Conservation (phyloP, 2,888 invertebrate genomes). For the Phania funesta region DNA sequence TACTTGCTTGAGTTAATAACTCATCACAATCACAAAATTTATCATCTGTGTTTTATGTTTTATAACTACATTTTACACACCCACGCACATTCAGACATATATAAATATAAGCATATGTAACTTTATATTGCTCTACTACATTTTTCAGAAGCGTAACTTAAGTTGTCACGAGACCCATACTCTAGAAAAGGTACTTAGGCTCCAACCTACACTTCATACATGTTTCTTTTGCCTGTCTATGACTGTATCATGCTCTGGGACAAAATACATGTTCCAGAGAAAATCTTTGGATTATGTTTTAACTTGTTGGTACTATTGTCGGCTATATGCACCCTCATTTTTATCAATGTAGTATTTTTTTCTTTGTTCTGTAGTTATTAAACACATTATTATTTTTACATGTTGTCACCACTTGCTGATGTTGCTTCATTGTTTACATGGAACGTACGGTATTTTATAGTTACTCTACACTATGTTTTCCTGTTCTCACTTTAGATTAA, state of each 20-base stretch:
- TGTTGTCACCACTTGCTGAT: neutral
- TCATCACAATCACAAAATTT: slow-evolving; percentile 71
- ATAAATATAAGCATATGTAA: no score
- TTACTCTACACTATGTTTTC: slow-evolving; percentile 46
- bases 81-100: no score
- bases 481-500: no score
- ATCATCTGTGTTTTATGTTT: slow-evolving; percentile 59
- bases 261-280: no score
- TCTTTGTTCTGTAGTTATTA: slow-evolving; percentile 41
- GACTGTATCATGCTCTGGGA: no score
- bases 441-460: slow-evolving; percentile 49
- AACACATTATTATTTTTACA: slow-evolving; percentile 36
- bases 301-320: slow-evolving; percentile 8
- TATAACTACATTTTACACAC: neutral
- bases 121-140: no score
- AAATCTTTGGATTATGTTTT: neutral
- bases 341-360: neutral
- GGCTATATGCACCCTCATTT: slow-evolving; percentile 5
- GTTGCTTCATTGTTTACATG: slow-evolving; percentile 59
- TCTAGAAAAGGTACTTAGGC: no score
- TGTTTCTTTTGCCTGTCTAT: no score
- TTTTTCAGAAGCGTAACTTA: no score
- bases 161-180: no score
- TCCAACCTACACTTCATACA: no score
- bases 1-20: slow-evolving; percentile 67